Conservation (phyloP, 2,797 vertebrate genomes). For the Myotis planiceps region DNA sequence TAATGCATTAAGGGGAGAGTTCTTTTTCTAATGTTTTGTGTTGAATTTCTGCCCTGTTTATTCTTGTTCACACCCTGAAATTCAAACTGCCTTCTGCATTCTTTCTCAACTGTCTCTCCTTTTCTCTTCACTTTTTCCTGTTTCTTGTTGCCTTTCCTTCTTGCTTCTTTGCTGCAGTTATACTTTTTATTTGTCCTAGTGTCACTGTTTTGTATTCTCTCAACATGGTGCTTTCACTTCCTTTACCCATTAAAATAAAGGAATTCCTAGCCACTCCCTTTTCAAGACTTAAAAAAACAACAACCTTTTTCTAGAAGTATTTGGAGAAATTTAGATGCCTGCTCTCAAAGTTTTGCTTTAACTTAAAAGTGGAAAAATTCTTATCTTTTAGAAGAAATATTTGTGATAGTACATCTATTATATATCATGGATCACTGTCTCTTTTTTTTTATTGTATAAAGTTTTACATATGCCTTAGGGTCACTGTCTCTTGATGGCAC, state of each 20-base stretch:
- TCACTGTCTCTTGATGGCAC: background rate
- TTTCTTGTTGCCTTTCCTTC: background rate
- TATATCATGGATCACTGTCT: background rate
- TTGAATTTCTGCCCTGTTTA: background rate
- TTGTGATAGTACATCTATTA: background rate
- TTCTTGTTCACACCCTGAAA: background rate
- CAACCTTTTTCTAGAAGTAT: background rate
- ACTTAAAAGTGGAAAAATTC: background rate
- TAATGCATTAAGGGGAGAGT: background rate
- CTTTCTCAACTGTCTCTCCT: background rate
- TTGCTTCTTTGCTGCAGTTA: background rate
- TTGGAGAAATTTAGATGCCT: constrained; percentile 28
- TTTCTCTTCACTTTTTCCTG: background rate
- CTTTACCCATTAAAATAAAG: constrained; percentile 17
- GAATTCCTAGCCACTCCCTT: background rate
- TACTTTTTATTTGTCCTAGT: background rate
- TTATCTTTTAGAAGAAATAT: constrained; percentile 25
- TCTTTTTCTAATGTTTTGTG: background rate
- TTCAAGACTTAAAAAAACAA: background rate
- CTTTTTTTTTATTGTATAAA: background rate
- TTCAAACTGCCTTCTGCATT: background rate
- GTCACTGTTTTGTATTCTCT: background rate
- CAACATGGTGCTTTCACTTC: background rate
- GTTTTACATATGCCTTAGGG: too few relatives aligned
- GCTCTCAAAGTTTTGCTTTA: constrained; percentile 51